Percentiles rank a stretch among this genome's conserved stretches.
Evolutionary conservation across 2,113 vertebrate genomes (phyloP).

Genomic region (Myrmecobius fasciatus): DNA sequence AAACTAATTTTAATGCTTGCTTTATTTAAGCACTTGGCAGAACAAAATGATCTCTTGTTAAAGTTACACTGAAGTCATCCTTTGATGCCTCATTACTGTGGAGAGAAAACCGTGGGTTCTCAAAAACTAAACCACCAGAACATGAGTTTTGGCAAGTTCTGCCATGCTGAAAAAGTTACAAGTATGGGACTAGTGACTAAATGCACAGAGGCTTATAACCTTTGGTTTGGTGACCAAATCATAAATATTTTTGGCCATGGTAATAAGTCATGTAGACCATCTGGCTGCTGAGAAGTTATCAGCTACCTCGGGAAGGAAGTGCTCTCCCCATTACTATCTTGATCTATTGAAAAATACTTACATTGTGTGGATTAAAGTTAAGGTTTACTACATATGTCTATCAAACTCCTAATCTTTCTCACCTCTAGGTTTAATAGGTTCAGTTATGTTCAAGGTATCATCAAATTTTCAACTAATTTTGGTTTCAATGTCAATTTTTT

Average conservation of each 20-base stretch:
- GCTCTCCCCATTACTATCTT: background rate
- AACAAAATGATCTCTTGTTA: background rate
- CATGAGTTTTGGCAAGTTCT: background rate
- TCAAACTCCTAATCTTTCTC: background rate
- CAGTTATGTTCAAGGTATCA: background rate
- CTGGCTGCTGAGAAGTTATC: background rate
- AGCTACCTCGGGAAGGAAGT: background rate
- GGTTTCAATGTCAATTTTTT: background rate
- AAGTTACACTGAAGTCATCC: background rate
- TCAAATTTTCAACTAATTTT: background rate
- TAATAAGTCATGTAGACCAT: background rate
- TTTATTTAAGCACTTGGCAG: background rate
- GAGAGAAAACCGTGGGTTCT: background rate
- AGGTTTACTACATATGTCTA: background rate
- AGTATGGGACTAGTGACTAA: background rate
- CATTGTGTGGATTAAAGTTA: background rate
- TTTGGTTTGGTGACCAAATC: background rate
- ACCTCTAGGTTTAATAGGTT: background rate
- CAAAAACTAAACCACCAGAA: background rate
- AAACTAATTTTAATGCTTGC: background rate
- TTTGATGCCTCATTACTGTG: background rate
- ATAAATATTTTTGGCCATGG: background rate
- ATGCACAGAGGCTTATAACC: background rate
- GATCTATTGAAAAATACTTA: background rate
- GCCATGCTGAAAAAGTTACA: background rate